Conservation (phyloP, 2,113 vertebrate genomes). For the Camarhynchus parvulus region DNA sequence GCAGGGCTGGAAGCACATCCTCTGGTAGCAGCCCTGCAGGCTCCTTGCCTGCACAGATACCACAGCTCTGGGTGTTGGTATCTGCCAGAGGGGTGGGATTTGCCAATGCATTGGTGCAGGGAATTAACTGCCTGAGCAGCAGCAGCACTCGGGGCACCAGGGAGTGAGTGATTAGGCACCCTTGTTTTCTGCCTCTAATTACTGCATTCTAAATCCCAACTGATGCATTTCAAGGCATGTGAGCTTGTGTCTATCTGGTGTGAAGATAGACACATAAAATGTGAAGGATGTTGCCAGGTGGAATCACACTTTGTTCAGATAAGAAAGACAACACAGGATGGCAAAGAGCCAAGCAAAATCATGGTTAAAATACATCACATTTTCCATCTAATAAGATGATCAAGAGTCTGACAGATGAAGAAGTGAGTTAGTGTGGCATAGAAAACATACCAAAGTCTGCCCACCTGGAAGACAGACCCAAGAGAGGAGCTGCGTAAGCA, state of each 20-base stretch:
- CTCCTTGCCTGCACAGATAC: not conserved
- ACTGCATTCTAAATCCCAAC: conserved; percentile 36
- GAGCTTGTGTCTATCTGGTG: not conserved
- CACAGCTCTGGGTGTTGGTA: not conserved
- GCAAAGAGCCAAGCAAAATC: not conserved
- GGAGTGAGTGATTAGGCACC: conserved; percentile 53
- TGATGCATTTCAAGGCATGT: not conserved
- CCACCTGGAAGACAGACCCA: not conserved
- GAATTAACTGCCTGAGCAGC: conserved; percentile 61
- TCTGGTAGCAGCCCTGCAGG: not conserved
- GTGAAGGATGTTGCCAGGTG: not conserved
- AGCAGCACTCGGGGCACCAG: conserved; percentile 45
- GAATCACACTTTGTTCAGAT: not conserved
- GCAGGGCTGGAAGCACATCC: not conserved
- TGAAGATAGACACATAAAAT: not conserved
- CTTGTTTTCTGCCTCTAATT: conserved; percentile 65
- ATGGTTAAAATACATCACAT: not conserved
- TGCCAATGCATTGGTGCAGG: conserved; percentile 12
- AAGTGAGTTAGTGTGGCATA: not conserved
- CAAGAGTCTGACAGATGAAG: not conserved
- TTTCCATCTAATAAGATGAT: not conserved
- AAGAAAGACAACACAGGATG: not conserved
- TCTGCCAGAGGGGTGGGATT: not conserved
- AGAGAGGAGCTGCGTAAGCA: not conserved
- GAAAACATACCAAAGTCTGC: not conserved